Evolutionary conservation across 2,113 vertebrate genomes (phyloP), one percentile per base, ranked within the genome.

Genomic region (Callithrix jacchus): DNA sequence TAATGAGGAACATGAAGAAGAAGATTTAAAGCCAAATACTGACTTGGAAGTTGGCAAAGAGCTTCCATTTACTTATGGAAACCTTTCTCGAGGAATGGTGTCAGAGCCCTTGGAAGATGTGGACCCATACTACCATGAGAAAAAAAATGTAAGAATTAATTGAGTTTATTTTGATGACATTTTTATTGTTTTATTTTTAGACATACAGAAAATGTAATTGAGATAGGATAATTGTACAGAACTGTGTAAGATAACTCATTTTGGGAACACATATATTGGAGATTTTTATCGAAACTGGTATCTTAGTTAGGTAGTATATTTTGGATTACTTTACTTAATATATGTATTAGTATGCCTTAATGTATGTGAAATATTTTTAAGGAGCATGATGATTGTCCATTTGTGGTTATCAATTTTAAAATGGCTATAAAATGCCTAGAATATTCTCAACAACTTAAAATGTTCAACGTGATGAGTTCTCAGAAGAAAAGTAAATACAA

Each of bases 71-170:
- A 96, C 98, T 89, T 99, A 99, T 93, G 99, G 99, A 85, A 98
- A 98, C 85, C 94, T 98, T 97, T 98, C 99, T 49, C 92, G 45
- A 91, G 98, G 97, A 95, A 88, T 99, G 98, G 98, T 98, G 93
- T 99, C 99, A 56, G 98, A 96, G 64, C 99, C 99, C 3, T 96
- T 99, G 98, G 99, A 99, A 97, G 99, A 99, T 89, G 97, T 99
- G 97, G 99, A 99, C 96, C 98, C 99, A 58, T 97, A 97, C 80
- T 99, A 97, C 98, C 99, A 97, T 97, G 95, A 58, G 73, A 99
- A 98, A 93, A 98, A 99, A 98, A 99, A 98, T 98, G 99, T 99
- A 98, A 97, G 98, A 98, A 93, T 91, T 93, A 40, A 35, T 12
- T 68, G 11, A 45, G 61, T 3, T 81, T n/a, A 58, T 23, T 25